Conservation (phyloP, 2,797 vertebrate genomes). For the Chaetophractus vellerosus region DNA sequence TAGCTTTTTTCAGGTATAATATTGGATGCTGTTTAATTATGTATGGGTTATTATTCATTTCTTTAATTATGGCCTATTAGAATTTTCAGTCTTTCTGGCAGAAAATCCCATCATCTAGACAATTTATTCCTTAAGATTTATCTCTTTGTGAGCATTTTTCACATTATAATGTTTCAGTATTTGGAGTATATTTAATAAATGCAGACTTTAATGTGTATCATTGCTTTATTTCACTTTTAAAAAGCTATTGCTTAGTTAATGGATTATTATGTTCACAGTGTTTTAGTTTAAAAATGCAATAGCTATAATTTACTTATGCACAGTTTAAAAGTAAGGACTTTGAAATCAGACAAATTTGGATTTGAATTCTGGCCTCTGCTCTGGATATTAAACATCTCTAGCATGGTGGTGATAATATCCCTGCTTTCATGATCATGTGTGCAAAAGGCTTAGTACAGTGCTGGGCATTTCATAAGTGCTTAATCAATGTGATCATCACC, state of each 20-base stretch:
- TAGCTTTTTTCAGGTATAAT: not conserved
- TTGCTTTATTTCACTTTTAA: constrained; percentile 28
- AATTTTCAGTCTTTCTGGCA: not conserved
- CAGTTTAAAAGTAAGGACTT: constrained; percentile 2
- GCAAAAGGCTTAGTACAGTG: not conserved
- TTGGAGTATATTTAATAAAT: constrained; percentile 37
- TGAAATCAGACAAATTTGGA: constrained; percentile 8
- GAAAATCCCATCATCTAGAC: constrained; percentile 18
- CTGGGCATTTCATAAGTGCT: not conserved
- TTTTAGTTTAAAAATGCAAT: constrained; percentile 40
- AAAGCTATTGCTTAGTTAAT: constrained; percentile 47
- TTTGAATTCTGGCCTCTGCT: constrained; percentile 3
- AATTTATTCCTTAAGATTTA: constrained; percentile 34
- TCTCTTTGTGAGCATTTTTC: constrained; percentile 33
- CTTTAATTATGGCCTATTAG: constrained; percentile 29
- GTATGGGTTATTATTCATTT: constrained; percentile 14
- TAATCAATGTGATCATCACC: not conserved
- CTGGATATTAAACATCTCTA: not conserved
- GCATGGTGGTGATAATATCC: not conserved
- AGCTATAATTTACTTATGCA: constrained; percentile 12
- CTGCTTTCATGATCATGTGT: not conserved
- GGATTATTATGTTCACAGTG: constrained; percentile 12
- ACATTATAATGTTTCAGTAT: constrained; percentile 47
- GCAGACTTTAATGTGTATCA: not conserved
- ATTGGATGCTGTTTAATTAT: constrained; percentile 13